Percentiles rank a stretch among this genome's conserved stretches.
Conservation (phyloP, 1,140 invertebrate genomes). For the Bombyx mori region DNA sequence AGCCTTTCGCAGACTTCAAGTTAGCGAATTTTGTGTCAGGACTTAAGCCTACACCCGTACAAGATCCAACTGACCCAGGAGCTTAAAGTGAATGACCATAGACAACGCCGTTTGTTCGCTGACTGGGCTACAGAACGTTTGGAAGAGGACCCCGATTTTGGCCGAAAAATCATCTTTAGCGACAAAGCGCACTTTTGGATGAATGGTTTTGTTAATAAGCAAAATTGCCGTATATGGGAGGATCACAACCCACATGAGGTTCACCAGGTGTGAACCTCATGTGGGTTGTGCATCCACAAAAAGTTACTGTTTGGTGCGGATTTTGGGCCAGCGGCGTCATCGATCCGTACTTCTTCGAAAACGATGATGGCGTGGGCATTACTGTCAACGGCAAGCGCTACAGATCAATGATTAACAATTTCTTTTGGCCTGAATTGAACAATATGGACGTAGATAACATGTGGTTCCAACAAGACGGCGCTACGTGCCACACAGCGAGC, state of each 20-base stretch:
- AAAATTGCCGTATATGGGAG: slow-evolving; percentile 21
- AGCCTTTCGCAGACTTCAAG: too few relatives aligned
- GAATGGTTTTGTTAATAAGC: slow-evolving; percentile 14
- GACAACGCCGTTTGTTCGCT: slow-evolving; percentile 9
- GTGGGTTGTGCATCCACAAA: slow-evolving; percentile 24
- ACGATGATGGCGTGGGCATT: slow-evolving; percentile 21
- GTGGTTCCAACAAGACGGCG: neutral
- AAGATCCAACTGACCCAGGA: too few relatives aligned
- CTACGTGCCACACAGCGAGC: too few relatives aligned
- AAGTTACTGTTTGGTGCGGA: slow-evolving; percentile 36
- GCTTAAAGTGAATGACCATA: slow-evolving; percentile 12
- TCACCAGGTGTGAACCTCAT: too few relatives aligned
- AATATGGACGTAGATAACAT: slow-evolving; percentile 4
- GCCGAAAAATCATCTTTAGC: slow-evolving; percentile 15
- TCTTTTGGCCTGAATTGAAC: slow-evolving; percentile 23
- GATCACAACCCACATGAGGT: slow-evolving; percentile 8
- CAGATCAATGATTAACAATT: slow-evolving; percentile 34
- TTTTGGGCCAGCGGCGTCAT: slow-evolving; percentile 8
- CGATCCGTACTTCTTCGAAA: slow-evolving; percentile 42
- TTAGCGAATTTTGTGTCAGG: too few relatives aligned
- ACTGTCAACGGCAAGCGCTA: slow-evolving; percentile 40
- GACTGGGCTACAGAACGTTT: too few relatives aligned
- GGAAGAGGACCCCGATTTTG: slow-evolving; percentile 10
- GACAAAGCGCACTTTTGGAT: slow-evolving; percentile 16
- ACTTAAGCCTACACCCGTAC: too few relatives aligned